These are phyloP conservation scores for Chiloscyllium punctatum DNA, from an alignment of 2,797 vertebrate species.

Conservation along the genomic window DNA sequence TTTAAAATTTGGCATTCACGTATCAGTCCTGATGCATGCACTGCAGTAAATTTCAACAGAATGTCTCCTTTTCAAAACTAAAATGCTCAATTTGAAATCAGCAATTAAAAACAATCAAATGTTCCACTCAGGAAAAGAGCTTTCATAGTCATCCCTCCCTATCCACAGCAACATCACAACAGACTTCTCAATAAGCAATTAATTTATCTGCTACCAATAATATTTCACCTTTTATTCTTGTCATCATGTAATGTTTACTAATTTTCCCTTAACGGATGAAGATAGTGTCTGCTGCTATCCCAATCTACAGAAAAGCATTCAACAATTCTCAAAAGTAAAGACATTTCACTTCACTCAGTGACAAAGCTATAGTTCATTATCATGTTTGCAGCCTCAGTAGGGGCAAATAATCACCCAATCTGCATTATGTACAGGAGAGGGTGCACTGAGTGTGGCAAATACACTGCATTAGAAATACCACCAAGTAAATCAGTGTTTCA, in stretches of 20 bases:
- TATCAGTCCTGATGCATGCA: background rate
- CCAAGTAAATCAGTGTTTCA: background rate
- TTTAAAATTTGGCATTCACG: background rate
- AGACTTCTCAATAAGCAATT: background rate
- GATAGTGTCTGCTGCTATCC: background rate
- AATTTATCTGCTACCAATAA: background rate
- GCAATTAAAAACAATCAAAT: background rate
- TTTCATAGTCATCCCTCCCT: background rate
- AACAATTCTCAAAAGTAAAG: background rate
- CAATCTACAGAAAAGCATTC: background rate
- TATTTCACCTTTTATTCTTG: background rate
- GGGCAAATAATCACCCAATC: background rate
- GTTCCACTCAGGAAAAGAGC: background rate
- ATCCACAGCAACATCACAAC: background rate
- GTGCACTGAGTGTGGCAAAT: background rate
- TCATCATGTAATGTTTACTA: background rate
- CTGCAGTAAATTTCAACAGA: background rate
- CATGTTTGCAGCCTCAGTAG: no score
- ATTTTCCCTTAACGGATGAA: background rate
- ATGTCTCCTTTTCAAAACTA: background rate
- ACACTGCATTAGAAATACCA: background rate
- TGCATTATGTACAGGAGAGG: background rate
- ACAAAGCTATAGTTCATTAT: background rate
- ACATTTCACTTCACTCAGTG: background rate
- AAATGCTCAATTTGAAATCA: background rate